Base-by-base conservation (phyloP, 2,888 invertebrate genomes). In the Eupsilia transversa region DNA sequence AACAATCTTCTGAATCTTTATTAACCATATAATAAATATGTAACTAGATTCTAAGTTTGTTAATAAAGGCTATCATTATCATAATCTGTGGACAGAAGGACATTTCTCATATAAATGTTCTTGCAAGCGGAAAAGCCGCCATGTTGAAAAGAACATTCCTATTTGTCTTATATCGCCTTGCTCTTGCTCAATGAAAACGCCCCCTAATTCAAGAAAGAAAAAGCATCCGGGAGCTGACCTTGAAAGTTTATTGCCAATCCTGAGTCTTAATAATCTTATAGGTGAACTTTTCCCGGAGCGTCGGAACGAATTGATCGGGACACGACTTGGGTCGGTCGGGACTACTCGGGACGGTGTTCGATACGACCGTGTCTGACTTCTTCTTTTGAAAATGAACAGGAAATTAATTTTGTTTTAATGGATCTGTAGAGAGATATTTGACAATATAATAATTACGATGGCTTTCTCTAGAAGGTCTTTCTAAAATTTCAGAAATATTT, bases 171-270 rank as follows among this genome's bases (percentile, higher is more conserved):
- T 33, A 17, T 23, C 64, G 30, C 23, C 17, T 56, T 10, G n/a
- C 3, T 56, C 10, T n/a, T 20, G 57, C 57, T 1, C 2, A 33
- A 20, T 1, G 17, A 3, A 57, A 59, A n/a, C 33, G 6, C 38
- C 4, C 46, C 33, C 17, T 84, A 54, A 59, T 14, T 57, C 43
- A 27, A 17, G 23, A 57, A 63, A 73, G 81, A 68, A 84, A 61
- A 61, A 70, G 66, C 54, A 63, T 56, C 43, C 64, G 35, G 23
- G n/a, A 43, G 12, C 17, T 61, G 60, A 75, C 69, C 80, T 75
- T 80, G 52, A 69, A 80, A 85, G 30, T 81, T 85, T 79, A 81
- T 73, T 49, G 67, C 57, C 80, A 69, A 65, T 61, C 33, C 33
- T 35, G 56, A 73, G 38, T 61, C 64, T 57, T 80, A 68, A 68